These are phyloP conservation scores for Triplophysa siluroides DNA, from an alignment of 2,113 vertebrate genomes.

Conservation along the genomic window DNA sequence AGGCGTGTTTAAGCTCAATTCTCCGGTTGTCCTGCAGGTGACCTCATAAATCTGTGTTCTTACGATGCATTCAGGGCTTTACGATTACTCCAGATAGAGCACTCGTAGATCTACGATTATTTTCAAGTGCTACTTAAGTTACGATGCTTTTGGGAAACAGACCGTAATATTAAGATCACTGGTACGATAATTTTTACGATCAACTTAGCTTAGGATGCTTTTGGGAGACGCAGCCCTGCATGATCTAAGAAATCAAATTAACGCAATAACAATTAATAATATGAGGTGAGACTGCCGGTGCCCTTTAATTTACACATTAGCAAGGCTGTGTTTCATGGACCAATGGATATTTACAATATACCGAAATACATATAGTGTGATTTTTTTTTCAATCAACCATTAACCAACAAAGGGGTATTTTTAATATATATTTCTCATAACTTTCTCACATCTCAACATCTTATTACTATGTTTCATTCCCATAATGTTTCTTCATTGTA, in stretches of 20 bases:
- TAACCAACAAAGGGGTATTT: background rate
- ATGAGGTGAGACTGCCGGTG: background rate
- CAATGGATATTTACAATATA: background rate
- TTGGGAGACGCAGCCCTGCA: background rate
- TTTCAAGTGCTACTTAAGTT: too few relatives aligned
- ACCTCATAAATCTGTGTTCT: too few relatives aligned
- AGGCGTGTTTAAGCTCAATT: too few relatives aligned
- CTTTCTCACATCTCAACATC: background rate
- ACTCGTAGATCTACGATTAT: too few relatives aligned
- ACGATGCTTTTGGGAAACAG: too few relatives aligned
- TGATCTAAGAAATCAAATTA: constrained; percentile 30
- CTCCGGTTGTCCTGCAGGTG: too few relatives aligned
- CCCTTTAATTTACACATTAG: constrained; percentile 3
- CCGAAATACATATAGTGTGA: background rate
- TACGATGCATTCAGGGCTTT: too few relatives aligned
- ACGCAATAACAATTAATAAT: background rate
- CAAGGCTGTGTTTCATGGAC: background rate
- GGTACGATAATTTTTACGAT: too few relatives aligned
- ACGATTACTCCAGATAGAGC: too few relatives aligned
- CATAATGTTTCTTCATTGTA: constrained; percentile 9
- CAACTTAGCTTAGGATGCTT: too few relatives aligned
- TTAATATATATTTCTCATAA: background rate
- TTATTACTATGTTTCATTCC: background rate
- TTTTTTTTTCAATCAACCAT: background rate
- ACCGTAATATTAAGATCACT: too few relatives aligned